Evolutionary conservation across 2,113 vertebrate species (phyloP).

Genomic region (Calonectris borealis): DNA sequence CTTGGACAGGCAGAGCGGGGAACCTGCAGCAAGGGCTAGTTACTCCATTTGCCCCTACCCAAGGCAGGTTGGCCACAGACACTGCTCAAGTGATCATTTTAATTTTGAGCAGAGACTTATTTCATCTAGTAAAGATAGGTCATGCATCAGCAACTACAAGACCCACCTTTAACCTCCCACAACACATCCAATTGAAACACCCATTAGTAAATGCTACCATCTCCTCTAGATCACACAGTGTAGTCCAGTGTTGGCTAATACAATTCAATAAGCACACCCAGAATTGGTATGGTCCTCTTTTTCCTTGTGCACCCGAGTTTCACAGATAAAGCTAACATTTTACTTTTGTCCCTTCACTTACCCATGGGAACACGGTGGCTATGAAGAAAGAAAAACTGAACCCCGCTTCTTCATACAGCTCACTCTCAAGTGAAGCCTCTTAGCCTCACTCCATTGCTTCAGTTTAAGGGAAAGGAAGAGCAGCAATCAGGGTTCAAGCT

Average conservation of each 20-base stretch:
- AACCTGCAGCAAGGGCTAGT: neutral
- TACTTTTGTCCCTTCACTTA: neutral
- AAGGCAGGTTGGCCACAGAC: neutral
- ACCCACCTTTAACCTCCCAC: neutral
- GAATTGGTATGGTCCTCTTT: neutral
- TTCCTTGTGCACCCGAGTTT: neutral
- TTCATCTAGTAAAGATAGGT: neutral
- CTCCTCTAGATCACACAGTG: neutral
- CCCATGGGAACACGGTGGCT: neutral
- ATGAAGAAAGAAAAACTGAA: neutral
- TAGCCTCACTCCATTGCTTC: neutral
- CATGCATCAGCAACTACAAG: neutral
- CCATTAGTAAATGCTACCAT: neutral
- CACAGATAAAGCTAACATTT: neutral
- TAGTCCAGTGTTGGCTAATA: neutral
- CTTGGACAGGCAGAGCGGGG: rapidly evolving
- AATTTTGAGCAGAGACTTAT: neutral
- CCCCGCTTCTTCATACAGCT: neutral
- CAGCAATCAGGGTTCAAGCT: neutral
- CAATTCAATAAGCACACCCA: neutral
- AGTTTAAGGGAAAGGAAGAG: neutral
- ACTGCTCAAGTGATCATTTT: neutral
- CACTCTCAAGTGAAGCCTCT: neutral
- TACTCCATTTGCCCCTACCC: neutral
- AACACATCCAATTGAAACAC: rapidly evolving